Conservation (phyloP, 2,113 vertebrate genomes). For the Tachycineta bicolor region DNA sequence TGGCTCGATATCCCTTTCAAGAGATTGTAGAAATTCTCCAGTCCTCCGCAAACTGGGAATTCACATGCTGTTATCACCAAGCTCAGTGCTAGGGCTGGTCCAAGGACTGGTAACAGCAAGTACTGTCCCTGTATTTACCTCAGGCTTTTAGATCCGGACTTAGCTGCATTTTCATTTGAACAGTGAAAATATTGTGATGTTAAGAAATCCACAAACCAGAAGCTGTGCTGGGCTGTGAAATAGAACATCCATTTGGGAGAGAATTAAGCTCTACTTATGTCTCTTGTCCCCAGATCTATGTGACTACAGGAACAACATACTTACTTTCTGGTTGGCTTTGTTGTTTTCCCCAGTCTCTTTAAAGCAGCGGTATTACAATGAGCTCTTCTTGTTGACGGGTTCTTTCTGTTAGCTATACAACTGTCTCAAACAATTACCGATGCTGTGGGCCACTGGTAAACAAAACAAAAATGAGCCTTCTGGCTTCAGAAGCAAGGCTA, state of each 20-base stretch:
- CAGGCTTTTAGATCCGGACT: not conserved
- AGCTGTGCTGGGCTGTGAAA: not conserved
- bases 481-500: not conserved
- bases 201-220: constrained; percentile 6
- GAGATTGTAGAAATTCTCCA: not conserved
- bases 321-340: not conserved
- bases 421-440: constrained; percentile 20
- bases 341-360: not conserved
- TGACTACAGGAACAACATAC: not conserved
- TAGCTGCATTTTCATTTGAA: not conserved
- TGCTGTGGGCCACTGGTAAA: not conserved
- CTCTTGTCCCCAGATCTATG: not conserved
- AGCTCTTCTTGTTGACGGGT: constrained; percentile 5
- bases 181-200: not conserved
- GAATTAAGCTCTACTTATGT: not conserved
- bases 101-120: not conserved
- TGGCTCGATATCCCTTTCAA: not conserved
- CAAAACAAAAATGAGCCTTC: not conserved
- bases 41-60: not conserved
- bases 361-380: not conserved
- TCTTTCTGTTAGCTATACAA: constrained; percentile 19
- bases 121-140: not conserved
- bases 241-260: not conserved
- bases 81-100: not conserved
- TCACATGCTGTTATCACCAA: accelerated